Base-by-base conservation (phyloP, 2,113 vertebrate genomes). In the Oreochromis spilurus region DNA sequence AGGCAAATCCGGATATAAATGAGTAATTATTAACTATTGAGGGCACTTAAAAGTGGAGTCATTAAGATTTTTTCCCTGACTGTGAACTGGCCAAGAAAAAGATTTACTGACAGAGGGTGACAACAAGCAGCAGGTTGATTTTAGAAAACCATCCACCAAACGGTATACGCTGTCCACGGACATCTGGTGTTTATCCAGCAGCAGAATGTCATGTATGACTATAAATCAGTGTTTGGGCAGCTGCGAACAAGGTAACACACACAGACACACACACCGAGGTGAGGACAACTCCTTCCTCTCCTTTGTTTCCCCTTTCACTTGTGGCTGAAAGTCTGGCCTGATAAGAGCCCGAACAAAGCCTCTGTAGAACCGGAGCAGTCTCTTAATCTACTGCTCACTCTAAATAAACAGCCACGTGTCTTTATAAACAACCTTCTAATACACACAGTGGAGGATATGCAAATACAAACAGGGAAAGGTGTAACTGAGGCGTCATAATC, bases 271-370 rank as follows among this genome's bases (percentile, higher is more conserved):
- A 84, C 81, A 88, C 78, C 4, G 12, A 89, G 16, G 89, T 86
- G 91, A 92, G 79, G 90, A 95, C 84, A 87, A 84, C 8, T 21
- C 52, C 80, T 86, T 90, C 85, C 87, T 72, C 77, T 82, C 13
- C 83, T 90, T 29, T 82, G 34, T 36, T 78, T 81, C 57, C 84
- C 34, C 52, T 78, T 36, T 72, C 58, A 80, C 34, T 38, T 83
- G 87, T 13, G 82, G 58, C 79, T 54, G 83, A 78, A 82, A 83
- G 88, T 67, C 82, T 34, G 85, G 19, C 45, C 84, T 83, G 93
- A 95, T 94, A 94, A 95, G 55, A 79, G 54, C 81, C 62, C 19
- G 16, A 80, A 90, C 90, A 90, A 90, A 91, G 86, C 52, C 53
- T 17, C 1, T 40, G 48, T 21, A 82, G 24, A 85, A 48, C n/a